A percentile compares a stretch with the other conserved stretches of the same genome.
Conservation (phyloP, 2,113 vertebrate species). For the Poeciliopsis prolifica region DNA sequence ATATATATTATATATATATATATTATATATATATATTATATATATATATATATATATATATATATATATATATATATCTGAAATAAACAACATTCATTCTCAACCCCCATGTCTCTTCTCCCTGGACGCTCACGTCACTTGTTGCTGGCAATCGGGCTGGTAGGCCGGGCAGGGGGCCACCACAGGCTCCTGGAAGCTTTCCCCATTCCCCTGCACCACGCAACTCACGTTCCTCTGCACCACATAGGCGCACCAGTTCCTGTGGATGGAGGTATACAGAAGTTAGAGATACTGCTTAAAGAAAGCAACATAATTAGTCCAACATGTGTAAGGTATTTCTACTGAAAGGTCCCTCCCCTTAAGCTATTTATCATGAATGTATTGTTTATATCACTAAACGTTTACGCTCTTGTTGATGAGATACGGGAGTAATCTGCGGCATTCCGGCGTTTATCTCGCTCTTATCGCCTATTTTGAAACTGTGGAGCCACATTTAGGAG, state of each 20-base stretch:
- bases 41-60: too few relatives aligned
- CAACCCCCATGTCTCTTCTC: conserved; percentile 25
- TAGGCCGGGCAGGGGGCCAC: conserved; percentile 85
- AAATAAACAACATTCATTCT: conserved; percentile 24
- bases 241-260: conserved; percentile 97
- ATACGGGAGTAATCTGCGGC: conserved; percentile 22
- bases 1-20: too few relatives aligned
- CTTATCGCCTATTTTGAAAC: conserved; percentile 46
- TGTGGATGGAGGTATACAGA: conserved; percentile 56
- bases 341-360: not conserved
- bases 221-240: conserved; percentile 95
- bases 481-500: conserved; percentile 42
- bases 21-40: too few relatives aligned
- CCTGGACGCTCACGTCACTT: conserved; percentile 78
- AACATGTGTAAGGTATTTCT: not conserved
- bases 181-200: conserved; percentile 89
- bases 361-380: not conserved
- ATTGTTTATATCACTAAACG: not conserved
- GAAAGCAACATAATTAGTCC: conserved; percentile 1
- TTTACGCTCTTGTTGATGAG: conserved; percentile 1
- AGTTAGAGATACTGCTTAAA: not conserved
- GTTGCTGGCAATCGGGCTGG: conserved; percentile 84
- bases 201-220: conserved; percentile 88
- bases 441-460: conserved; percentile 53
- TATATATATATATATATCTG: too few relatives aligned